Percentiles rank a stretch among this genome's conserved stretches.
phyloP scores from a whole-genome alignment of 1,140 invertebrate genomes.

The Drosophila ananassae region DNA sequence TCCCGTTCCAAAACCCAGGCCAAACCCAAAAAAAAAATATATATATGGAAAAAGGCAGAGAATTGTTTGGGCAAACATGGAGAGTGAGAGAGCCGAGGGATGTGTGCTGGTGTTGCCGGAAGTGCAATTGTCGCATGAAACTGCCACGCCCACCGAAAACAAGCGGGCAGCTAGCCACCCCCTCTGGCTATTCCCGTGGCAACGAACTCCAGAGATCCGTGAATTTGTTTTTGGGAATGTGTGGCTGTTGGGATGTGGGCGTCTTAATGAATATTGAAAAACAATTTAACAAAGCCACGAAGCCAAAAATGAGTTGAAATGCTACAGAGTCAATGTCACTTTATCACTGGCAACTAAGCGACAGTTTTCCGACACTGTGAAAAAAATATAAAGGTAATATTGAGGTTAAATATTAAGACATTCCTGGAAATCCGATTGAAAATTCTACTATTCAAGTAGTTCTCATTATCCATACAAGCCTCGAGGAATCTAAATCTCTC shows the following conservation, averaged over 20 bases:
- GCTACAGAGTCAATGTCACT: constrained; percentile 48
- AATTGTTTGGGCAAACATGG: constrained; percentile 9
- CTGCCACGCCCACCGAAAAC: constrained; percentile 56
- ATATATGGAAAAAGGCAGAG: neutral
- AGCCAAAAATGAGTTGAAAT: constrained; percentile 39
- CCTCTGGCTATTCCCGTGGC: constrained; percentile 20
- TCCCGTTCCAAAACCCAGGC: constrained; percentile 17
- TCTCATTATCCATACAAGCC: no score
- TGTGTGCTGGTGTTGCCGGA: constrained; percentile 60
- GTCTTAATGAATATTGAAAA: constrained; percentile 68
- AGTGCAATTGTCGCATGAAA: constrained; percentile 75
- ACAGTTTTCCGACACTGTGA: constrained; percentile 45
- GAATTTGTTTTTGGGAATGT: constrained; percentile 27
- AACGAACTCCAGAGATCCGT: constrained; percentile 27
- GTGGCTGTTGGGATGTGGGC: neutral
- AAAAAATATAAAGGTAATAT: neutral
- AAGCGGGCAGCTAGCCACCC: constrained; percentile 27
- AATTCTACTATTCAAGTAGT: no score
- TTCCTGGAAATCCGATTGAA: no score
- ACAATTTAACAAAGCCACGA: constrained; percentile 60
- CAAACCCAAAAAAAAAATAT: constrained; percentile 14
- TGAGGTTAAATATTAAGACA: no score
- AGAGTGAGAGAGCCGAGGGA: constrained; percentile 18
- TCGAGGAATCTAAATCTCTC: no score
- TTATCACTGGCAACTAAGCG: constrained; percentile 46